Percentiles rank a stretch among this genome's conserved stretches.
Evolutionary conservation across 2,113 vertebrate species (phyloP).

Genomic region (Polyodon spathula): DNA sequence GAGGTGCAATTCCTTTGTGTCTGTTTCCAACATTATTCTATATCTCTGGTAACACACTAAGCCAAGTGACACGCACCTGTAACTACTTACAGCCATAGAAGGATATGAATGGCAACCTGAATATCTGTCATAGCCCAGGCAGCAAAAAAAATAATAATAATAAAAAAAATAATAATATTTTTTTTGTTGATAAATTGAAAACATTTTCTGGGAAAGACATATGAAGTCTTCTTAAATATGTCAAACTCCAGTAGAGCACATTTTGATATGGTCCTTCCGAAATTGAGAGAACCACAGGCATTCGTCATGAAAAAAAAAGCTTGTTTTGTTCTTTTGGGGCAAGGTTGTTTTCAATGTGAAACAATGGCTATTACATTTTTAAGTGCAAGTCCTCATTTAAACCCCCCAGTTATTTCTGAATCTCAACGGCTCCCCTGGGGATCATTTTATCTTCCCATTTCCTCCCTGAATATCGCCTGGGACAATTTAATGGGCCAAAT

Average conservation of each 20-base stretch:
- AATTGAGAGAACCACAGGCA: conserved; percentile 23
- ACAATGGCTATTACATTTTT: conserved; percentile 39
- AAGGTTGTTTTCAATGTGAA: conserved; percentile 42
- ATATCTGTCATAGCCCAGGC: too few species aligned
- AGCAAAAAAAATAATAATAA: too few species aligned
- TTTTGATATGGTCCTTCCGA: conserved; percentile 12
- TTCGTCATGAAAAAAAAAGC: conserved; percentile 21
- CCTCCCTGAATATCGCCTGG: conserved; percentile 22
- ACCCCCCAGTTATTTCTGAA: conserved; percentile 55
- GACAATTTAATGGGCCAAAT: conserved; percentile 58
- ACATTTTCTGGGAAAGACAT: too few species aligned
- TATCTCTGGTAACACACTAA: too few species aligned
- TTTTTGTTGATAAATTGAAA: too few species aligned
- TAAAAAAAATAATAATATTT: too few species aligned
- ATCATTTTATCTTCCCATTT: conserved; percentile 48
- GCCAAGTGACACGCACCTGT: too few species aligned
- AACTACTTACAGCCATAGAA: too few species aligned
- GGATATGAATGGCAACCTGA: too few species aligned
- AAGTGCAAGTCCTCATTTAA: conserved; percentile 45
- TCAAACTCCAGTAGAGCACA: conserved; percentile 1
- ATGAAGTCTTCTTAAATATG: too few species aligned
- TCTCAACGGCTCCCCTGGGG: conserved; percentile 51
- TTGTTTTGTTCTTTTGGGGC: conserved; percentile 32
- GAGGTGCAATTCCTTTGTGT: too few species aligned
- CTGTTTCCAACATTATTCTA: too few species aligned